Evolutionary conservation across 2,888 invertebrate species (phyloP).

Genomic region (Sinotaia quadrata): DNA sequence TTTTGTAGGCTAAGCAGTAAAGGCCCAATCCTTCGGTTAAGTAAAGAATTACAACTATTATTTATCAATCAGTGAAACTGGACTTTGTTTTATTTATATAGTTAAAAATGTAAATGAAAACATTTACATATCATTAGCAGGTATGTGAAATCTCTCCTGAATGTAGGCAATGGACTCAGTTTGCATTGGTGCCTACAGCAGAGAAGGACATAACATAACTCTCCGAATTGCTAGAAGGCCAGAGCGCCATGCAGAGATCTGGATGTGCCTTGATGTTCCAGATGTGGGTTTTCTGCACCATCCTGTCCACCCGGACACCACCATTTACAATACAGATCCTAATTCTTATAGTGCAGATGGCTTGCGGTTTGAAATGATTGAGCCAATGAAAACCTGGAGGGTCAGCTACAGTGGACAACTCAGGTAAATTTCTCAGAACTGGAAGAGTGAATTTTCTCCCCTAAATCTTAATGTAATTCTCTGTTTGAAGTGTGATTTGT

Average conservation of each 20-base stretch:
- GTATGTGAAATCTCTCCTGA: not conserved
- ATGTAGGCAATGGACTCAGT: conserved; percentile 72
- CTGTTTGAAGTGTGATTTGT: too few species aligned
- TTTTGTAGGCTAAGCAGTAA: not conserved
- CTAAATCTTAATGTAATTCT: not conserved
- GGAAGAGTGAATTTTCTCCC: not conserved
- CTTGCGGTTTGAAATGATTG: conserved; percentile 78
- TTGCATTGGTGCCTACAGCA: conserved; percentile 74
- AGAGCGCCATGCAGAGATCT: conserved; percentile 76
- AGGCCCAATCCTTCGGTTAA: not conserved
- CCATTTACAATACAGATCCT: conserved; percentile 68
- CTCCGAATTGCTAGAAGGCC: conserved; percentile 76
- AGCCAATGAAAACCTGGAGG: conserved; percentile 78
- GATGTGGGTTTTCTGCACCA: conserved; percentile 73
- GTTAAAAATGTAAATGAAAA: not conserved
- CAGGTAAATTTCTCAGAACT: too few species aligned
- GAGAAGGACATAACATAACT: conserved; percentile 76
- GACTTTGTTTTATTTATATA: not conserved
- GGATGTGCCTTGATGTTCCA: conserved; percentile 74
- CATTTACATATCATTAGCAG: not conserved
- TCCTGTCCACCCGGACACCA: conserved; percentile 77
- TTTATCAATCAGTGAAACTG: too few species aligned
- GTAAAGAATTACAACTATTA: not conserved
- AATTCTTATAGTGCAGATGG: conserved; percentile 62
- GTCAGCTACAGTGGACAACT: conserved; percentile 82